Base-by-base conservation (phyloP, 2,888 invertebrate genomes). In the Dendrolimus houi region DNA sequence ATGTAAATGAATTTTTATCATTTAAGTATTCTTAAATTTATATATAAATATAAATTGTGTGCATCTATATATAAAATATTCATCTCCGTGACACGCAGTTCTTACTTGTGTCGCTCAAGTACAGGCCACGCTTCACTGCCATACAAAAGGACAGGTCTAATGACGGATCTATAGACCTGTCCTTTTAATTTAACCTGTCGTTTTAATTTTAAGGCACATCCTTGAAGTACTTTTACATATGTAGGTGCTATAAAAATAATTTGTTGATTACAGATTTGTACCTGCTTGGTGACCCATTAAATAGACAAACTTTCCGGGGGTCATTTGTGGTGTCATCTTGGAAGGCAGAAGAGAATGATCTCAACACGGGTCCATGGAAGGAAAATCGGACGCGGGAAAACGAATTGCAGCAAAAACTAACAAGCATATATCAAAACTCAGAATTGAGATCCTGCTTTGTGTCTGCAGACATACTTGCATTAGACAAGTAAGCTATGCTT, bases 301-400 rank as follows among this genome's bases (percentile, higher is more conserved):
- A 94, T 72, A 96, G 96, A 77, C 94, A 96, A 80, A 93, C 96
- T 59, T 97, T 96, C 85, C 92, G 96, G 62, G 97, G 95, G 53
- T 95, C 94, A 60, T 96, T 97, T 80, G 92, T 94, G 66, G 94
- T 96, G 61, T 94, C 94, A 10, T 95, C 96, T 70, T 92, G 95
- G 92, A 91, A 92, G 54, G 83, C 92, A 67, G 93, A 93, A 63
- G 85, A 95, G 67, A 93, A 53, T 93, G 94, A 82, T 92, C 94
- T 61, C 88, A 88, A 91, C 89, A 89, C 92, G 57, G 86, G 93
- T 71, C 93, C 93, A 66, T 86, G 95, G 66, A 93, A 94, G 55
- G 91, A 92, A 70, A 97, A 96, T 87, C 93, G 94, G 78, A 93
- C 94, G 64, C 93, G 94, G 70, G 94, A 96, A 56, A 91, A 93